Percentiles rank a stretch among this genome's conserved stretches.
phyloP scores from a whole-genome alignment of 2,797 vertebrate species.

The Fistularia commersonii region DNA sequence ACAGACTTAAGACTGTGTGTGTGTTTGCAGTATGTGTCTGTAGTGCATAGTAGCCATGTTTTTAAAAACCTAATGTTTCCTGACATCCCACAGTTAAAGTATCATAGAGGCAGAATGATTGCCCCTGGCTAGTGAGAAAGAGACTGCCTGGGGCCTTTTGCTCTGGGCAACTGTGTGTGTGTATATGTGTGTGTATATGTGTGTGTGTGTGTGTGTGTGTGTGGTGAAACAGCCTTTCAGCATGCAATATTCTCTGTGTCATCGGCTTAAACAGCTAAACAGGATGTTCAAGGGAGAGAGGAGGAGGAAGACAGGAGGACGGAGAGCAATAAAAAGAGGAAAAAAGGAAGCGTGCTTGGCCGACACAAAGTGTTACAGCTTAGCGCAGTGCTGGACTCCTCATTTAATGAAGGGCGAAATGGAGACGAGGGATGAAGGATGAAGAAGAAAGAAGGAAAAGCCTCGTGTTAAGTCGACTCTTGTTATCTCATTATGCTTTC shows the following conservation, averaged over 20 bases:
- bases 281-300: slow-evolving; percentile 48
- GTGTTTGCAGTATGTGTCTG: slow-evolving; percentile 43
- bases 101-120: slow-evolving; percentile 80
- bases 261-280: slow-evolving; percentile 75
- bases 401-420: slow-evolving; percentile 61
- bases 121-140: slow-evolving; percentile 80
- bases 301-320: slow-evolving; percentile 32
- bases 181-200: slow-evolving; percentile 18
- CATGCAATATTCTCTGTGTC: slow-evolving; percentile 74
- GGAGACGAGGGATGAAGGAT: slow-evolving; percentile 50
- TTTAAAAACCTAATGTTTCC: slow-evolving; percentile 81
- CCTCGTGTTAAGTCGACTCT: slow-evolving; percentile 48
- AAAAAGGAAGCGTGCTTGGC: slow-evolving; percentile 31
- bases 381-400: slow-evolving; percentile 26
- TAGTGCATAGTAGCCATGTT: slow-evolving; percentile 60
- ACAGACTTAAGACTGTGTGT: slow-evolving; percentile 12
- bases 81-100: slow-evolving; percentile 85
- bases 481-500: slow-evolving; percentile 42
- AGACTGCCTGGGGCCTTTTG: slow-evolving; percentile 82
- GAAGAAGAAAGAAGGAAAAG: slow-evolving; percentile 51
- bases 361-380: slow-evolving; percentile 24
- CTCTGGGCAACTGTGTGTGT: slow-evolving; percentile 71
- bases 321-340: slow-evolving; percentile 12
- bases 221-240: slow-evolving; percentile 67
- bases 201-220: slow-evolving; percentile 34